phyloP scores from a whole-genome alignment of 2,888 invertebrate genomes.

The Folsomia candida region DNA sequence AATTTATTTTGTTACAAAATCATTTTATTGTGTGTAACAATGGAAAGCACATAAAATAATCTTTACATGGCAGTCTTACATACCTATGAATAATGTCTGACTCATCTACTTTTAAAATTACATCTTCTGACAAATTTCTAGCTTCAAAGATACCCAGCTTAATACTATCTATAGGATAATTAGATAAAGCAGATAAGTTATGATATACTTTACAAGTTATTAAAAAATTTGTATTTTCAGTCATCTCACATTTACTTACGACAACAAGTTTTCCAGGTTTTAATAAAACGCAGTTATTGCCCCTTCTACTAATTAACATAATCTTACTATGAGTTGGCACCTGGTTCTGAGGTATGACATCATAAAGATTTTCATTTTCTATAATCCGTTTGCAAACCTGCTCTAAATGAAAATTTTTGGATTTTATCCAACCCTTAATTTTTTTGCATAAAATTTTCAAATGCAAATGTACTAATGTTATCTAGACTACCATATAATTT shows the following conservation, averaged over 20 bases:
- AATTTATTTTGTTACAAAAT: too few species aligned
- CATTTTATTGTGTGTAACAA: background rate
- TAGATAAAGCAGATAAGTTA: background rate
- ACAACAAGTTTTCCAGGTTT: background rate
- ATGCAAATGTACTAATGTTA: too few species aligned
- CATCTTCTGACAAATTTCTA: background rate
- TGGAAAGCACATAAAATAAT: background rate
- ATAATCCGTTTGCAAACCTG: background rate
- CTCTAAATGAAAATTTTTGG: background rate
- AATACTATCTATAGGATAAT: background rate
- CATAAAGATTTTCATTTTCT: background rate
- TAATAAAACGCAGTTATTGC: background rate
- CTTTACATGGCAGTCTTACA: background rate
- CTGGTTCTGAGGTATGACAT: background rate
- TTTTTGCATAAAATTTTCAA: too few species aligned
- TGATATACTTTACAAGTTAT: background rate
- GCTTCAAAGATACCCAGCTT: background rate
- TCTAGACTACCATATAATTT: background rate
- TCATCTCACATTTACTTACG: background rate
- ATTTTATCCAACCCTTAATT: background rate
- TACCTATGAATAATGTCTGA: too few species aligned
- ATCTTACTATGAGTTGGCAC: background rate
- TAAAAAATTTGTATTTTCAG: background rate
- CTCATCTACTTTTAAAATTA: background rate
- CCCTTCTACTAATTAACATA: background rate